Percentiles rank a stretch among this genome's conserved stretches.
phyloP scores from a whole-genome alignment of 1,140 invertebrate species.

The Ylistrum balloti region DNA sequence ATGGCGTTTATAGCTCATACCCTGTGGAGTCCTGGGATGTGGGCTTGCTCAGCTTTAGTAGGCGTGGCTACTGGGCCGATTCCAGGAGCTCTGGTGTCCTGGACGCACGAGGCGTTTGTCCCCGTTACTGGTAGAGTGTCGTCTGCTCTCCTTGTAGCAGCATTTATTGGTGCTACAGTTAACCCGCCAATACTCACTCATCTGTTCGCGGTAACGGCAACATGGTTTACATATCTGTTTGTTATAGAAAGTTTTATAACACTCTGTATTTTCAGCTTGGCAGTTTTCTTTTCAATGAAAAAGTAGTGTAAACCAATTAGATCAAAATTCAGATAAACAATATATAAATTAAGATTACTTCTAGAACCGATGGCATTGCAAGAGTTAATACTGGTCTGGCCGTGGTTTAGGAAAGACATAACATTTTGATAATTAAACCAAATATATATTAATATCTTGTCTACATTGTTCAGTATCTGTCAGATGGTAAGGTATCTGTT shows the following conservation, averaged over 20 bases:
- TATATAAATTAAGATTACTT: too few species aligned
- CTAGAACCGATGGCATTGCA: too few species aligned
- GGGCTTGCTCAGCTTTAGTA: neutral
- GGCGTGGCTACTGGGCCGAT: neutral
- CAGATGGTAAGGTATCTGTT: too few species aligned
- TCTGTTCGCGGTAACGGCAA: neutral
- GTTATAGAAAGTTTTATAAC: neutral
- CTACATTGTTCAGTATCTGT: too few species aligned
- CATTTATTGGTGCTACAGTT: neutral
- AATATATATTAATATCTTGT: too few species aligned
- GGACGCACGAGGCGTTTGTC: neutral
- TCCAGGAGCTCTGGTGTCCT: neutral
- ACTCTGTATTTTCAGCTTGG: neutral
- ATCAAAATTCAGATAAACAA: too few species aligned
- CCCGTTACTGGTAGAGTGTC: neutral
- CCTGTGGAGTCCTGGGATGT: neutral
- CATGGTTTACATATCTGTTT: constrained; percentile 1
- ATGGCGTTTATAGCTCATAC: neutral
- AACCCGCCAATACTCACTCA: neutral
- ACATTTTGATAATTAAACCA: too few species aligned
- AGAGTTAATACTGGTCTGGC: too few species aligned
- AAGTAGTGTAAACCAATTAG: too few species aligned
- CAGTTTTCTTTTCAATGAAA: neutral
- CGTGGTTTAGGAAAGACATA: too few species aligned
- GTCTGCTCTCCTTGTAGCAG: neutral